These are phyloP conservation scores for Eupeodes luniger DNA, from an alignment of 2,888 invertebrate species.

Conservation along the genomic window DNA sequence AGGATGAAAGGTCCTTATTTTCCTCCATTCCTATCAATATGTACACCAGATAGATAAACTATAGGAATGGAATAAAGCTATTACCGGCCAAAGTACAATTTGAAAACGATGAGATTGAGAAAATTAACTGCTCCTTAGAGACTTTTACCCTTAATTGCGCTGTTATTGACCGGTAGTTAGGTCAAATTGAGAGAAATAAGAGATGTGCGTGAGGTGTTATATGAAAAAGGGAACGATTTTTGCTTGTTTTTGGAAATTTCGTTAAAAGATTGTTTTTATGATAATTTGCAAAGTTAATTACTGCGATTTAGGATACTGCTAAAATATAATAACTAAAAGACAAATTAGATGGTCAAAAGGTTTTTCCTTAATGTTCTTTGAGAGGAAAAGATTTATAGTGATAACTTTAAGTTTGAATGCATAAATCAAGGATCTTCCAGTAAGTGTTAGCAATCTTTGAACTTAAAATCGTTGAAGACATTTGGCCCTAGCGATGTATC, in stretches of 20 bases:
- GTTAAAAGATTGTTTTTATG: slow-evolving; percentile 67
- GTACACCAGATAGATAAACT: background rate
- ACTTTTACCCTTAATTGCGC: slow-evolving; percentile 69
- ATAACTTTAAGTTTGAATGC: background rate
- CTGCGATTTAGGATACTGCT: background rate
- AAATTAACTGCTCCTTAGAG: slow-evolving; percentile 75
- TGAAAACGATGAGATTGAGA: slow-evolving; percentile 72
- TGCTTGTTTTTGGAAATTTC: slow-evolving; percentile 30
- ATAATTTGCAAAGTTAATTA: slow-evolving; percentile 50
- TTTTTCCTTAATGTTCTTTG: background rate
- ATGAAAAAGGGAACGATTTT: background rate
- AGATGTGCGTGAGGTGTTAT: slow-evolving; percentile 22
- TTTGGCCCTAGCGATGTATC: too few species aligned
- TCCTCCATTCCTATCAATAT: slow-evolving; percentile 33
- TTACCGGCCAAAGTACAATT: slow-evolving; percentile 64
- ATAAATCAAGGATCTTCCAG: too few species aligned
- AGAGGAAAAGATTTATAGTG: background rate
- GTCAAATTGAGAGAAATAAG: slow-evolving; percentile 26
- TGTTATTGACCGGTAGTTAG: slow-evolving; percentile 71
- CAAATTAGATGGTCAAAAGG: slow-evolving; percentile 37
- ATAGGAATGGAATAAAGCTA: slow-evolving; percentile 43
- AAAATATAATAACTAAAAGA: slow-evolving; percentile 12
- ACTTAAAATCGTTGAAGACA: too few species aligned
- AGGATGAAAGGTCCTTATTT: slow-evolving; percentile 55
- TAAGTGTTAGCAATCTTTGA: too few species aligned